Percentiles rank a stretch among this genome's conserved stretches.
Conservation (phyloP, 2,113 vertebrate species). For the Panthera tigris region DNA sequence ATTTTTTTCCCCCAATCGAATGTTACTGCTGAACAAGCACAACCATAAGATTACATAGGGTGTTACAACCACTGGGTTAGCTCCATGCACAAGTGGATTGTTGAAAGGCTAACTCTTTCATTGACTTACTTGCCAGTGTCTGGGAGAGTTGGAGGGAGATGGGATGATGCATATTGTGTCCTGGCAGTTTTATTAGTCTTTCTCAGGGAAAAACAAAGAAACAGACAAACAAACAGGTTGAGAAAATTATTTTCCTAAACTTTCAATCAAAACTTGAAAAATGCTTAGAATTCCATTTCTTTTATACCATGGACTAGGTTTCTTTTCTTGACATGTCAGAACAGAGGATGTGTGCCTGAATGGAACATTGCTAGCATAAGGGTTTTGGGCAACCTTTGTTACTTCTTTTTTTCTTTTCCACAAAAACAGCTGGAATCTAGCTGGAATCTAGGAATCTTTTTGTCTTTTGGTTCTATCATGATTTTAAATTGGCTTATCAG, state of each 20-base stretch:
- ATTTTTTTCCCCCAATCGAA: background rate
- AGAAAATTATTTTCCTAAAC: background rate
- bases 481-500: constrained; percentile 10
- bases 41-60: background rate
- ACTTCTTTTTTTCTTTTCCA: background rate
- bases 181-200: background rate
- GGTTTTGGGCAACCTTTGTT: background rate
- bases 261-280: constrained; percentile 34
- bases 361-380: background rate
- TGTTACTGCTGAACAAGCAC: background rate
- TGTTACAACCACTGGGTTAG: background rate
- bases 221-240: background rate
- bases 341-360: background rate
- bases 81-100: background rate
- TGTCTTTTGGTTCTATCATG: background rate
- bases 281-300: background rate
- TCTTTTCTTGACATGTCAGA: background rate
- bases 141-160: background rate
- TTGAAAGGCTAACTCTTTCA: background rate
- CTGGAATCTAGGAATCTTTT: background rate
- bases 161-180: background rate
- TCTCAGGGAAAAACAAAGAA: background rate
- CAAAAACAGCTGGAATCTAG: background rate
- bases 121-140: background rate
- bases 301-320: background rate